Evolutionary conservation across 1,140 invertebrate genomes (phyloP).

Genomic region (Temnothorax longispinosus): DNA sequence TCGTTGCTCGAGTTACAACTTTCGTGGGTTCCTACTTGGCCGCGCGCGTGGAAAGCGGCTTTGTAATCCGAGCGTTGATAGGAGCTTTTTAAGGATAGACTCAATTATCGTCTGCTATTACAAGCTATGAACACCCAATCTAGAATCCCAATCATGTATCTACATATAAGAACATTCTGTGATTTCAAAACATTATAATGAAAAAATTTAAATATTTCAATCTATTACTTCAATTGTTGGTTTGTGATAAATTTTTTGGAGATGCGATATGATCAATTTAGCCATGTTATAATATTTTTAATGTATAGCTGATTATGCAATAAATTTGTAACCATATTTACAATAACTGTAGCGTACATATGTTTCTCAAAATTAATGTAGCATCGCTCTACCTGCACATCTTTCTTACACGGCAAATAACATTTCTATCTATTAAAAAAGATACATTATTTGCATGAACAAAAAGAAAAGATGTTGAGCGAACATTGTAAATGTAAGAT

Average conservation of each 20-base stretch:
- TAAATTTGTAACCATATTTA: background rate
- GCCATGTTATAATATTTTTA: background rate
- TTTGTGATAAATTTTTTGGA: background rate
- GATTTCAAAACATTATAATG: background rate
- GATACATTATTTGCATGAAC: background rate
- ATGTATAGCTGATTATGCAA: background rate
- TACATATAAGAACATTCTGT: background rate
- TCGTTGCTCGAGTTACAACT: conserved; percentile 70
- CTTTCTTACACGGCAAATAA: background rate
- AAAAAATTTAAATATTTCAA: background rate
- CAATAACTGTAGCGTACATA: background rate
- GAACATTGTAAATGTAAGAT: conserved; percentile 12
- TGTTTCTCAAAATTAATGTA: conserved; percentile 11
- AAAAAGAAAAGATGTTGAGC: conserved; percentile 20
- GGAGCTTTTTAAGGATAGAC: conserved; percentile 52
- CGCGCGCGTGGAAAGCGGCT: conserved; percentile 55
- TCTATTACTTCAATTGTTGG: background rate
- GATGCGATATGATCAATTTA: background rate
- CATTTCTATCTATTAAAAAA: background rate
- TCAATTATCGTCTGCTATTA: conserved; percentile 50
- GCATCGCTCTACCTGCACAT: background rate
- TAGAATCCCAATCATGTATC: conserved; percentile 6
- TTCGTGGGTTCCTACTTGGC: conserved; percentile 63
- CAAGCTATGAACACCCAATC: conserved; percentile 34
- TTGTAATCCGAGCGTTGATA: conserved; percentile 66